These are phyloP conservation scores for Galerucella nymphaeae DNA, from an alignment of 2,888 invertebrate species.

Conservation along the genomic window DNA sequence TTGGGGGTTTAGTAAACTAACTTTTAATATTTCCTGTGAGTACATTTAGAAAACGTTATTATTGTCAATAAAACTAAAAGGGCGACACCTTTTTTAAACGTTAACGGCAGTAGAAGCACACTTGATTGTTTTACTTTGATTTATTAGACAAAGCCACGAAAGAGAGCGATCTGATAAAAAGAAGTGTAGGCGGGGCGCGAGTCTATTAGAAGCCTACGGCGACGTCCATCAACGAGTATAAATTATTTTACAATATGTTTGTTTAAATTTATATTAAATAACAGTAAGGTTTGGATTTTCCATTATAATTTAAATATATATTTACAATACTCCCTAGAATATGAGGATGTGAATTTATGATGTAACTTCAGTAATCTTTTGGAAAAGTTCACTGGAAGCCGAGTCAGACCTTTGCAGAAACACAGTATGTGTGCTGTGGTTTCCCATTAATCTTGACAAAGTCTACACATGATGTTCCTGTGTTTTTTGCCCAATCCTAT, in stretches of 20 bases:
- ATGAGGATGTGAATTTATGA: no score
- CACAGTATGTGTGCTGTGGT: no score
- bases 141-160: conserved; percentile 47
- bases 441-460: no score
- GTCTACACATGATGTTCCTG: no score
- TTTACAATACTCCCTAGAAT: neutral
- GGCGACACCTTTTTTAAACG: conserved; percentile 42
- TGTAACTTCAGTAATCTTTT: no score
- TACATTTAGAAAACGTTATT: conserved; percentile 3
- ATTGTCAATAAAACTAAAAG: conserved; percentile 40
- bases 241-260: neutral
- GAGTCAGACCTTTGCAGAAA: no score
- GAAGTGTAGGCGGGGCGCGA: conserved; percentile 40
- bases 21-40: conserved; percentile 1
- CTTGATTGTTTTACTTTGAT: conserved; percentile 47
- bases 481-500: no score
- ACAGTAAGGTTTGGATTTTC: neutral
- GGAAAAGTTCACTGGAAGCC: no score
- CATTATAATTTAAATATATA: neutral
- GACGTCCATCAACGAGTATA: neutral
- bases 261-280: neutral
- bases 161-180: conserved; percentile 48
- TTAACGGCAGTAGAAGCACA: conserved; percentile 42
- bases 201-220: conserved; percentile 33
- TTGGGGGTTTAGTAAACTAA: neutral